Base-by-base conservation (phyloP, 2,113 vertebrate genomes). In the Madoqua kirkii region DNA sequence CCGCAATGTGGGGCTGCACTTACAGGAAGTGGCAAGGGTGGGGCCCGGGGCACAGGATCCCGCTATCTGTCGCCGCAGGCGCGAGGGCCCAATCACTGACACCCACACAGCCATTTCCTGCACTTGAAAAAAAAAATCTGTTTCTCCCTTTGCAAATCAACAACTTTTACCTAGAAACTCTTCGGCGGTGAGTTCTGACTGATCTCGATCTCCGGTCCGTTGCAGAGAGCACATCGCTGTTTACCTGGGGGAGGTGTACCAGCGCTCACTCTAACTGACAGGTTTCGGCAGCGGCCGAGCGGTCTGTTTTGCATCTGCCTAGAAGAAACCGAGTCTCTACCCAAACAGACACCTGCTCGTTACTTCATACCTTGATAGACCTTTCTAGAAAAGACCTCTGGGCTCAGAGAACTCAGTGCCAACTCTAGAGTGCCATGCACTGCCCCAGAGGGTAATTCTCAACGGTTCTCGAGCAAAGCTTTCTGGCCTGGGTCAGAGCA, bases 1-100 rank as follows among this genome's bases (percentile, higher is more conserved):
- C 98, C 95, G 95, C 98, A 98, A 97, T 92, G 43, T 98, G 98
- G 97, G 97, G 98, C 98, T 98, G 98, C 91, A 11, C 82, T 95
- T 78, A 98, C 98, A 99, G 99, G 99, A 99, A 99, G 99, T 99
- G 99, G 98, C 98, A 98, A 99, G 99, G 99, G 99, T 99, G 99
- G 99, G 99, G 99, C 98, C 89, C n/a, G 2, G 29, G n/a, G 98
- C 96, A 85, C 93, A 95, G 96, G 96, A 98, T 98, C 98, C 98
- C 99, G 98, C 98, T 98, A 98, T 99, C 94, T 95, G 82, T 67
- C 98, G 98, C 98, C 98, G 98, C 97, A 98, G 83, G 94, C 93
- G 98, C 92, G 97, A 98, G 98, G 98, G 98, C 98, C 98, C 98
- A 99, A 99, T 99, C 98, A 98, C 99, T 99, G 98, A 99, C 99